These are phyloP conservation scores for Ichneumoninae sp. DNA, from an alignment of 2,888 invertebrate species.

Conservation along the genomic window DNA sequence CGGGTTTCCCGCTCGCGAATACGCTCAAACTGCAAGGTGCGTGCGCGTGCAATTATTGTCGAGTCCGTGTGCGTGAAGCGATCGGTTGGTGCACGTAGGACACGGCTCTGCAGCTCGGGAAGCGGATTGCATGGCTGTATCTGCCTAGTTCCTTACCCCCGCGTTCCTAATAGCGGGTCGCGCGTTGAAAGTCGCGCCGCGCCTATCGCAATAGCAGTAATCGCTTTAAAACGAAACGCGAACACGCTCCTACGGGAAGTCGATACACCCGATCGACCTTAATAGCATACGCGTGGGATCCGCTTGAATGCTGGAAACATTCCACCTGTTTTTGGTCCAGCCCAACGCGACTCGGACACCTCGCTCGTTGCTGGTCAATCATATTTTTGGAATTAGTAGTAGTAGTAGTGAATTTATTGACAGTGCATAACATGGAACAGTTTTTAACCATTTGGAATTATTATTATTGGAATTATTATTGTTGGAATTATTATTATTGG, in stretches of 20 bases:
- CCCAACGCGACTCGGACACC: neutral
- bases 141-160: slow-evolving; percentile 8
- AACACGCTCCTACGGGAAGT: slow-evolving; percentile 37
- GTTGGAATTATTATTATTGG: too few relatives aligned
- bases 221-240: slow-evolving; percentile 34
- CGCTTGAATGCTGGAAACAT: neutral
- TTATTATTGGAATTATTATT: too few relatives aligned
- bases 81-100: slow-evolving; percentile 17
- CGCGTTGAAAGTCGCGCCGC: slow-evolving; percentile 36
- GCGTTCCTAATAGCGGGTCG: slow-evolving; percentile 17
- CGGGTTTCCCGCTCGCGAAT: slow-evolving; percentile 17
- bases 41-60: slow-evolving; percentile 37
- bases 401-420: too few relatives aligned
- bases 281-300: slow-evolving; percentile 16
- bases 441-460: too few relatives aligned
- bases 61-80: slow-evolving; percentile 10
- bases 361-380: neutral
- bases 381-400: neutral
- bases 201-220: slow-evolving; percentile 38
- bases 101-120: slow-evolving; percentile 4
- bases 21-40: slow-evolving; percentile 29
- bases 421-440: too few relatives aligned
- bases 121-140: slow-evolving; percentile 15
- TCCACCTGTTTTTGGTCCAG: neutral
- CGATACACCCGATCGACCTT: slow-evolving; percentile 23